These are phyloP conservation scores for Spilogale gracilis DNA, from an alignment of 2,113 vertebrate genomes.

Conservation along the genomic window DNA sequence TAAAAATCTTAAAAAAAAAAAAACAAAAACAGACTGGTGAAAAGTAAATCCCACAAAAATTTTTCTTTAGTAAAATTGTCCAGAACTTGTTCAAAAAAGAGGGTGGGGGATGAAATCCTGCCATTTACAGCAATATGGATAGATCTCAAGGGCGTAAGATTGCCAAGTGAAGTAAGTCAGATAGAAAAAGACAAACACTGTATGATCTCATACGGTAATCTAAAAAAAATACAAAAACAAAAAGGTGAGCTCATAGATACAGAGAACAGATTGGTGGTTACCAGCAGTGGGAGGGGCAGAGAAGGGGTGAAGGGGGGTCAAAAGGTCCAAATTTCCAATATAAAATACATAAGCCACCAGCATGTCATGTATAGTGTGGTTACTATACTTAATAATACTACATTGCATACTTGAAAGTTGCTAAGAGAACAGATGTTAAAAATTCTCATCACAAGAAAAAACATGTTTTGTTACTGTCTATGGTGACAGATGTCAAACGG, in stretches of 20 bases:
- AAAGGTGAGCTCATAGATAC: not conserved
- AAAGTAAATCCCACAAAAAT: not conserved
- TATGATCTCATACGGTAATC: not conserved
- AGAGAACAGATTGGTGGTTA: not conserved
- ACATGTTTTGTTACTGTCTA: not conserved
- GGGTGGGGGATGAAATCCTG: not conserved
- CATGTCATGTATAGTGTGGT: not conserved
- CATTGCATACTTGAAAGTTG: not conserved
- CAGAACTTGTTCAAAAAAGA: not conserved
- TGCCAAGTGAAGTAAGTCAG: not conserved
- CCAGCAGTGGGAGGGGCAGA: not conserved
- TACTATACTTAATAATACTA: not conserved
- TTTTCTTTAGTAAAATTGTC: not conserved
- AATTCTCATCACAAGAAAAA: not conserved
- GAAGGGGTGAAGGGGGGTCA: not conserved
- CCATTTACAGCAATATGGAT: not conserved
- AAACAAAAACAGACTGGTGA: not conserved
- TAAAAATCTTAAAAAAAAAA: too few relatives aligned
- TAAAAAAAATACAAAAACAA: not conserved
- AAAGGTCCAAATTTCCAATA: not conserved
- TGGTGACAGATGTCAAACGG: not conserved
- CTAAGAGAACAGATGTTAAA: not conserved
- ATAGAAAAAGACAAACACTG: not conserved
- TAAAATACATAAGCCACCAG: not conserved
- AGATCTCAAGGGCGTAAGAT: not conserved